phyloP scores from a whole-genome alignment of 2,888 invertebrate genomes.

The Hanleya hanleyi region DNA sequence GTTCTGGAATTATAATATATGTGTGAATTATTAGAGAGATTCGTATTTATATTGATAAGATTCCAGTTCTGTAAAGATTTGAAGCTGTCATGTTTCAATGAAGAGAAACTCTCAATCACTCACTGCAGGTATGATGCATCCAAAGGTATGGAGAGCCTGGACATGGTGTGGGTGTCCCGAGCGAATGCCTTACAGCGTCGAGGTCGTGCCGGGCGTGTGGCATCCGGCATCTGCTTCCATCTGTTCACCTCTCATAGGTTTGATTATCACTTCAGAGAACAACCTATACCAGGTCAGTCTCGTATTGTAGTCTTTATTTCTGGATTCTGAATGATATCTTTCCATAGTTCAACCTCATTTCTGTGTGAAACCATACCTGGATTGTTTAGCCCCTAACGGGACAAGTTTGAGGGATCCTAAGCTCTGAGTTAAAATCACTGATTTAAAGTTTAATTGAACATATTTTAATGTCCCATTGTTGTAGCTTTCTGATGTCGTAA shows the following conservation, averaged over 20 bases:
- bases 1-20: too few relatives aligned
- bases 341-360: not conserved
- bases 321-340: not conserved
- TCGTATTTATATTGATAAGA: too few relatives aligned
- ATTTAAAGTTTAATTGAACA: too few relatives aligned
- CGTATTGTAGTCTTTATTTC: not conserved
- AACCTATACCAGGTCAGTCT: slow-evolving; percentile 72
- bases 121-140: slow-evolving; percentile 67
- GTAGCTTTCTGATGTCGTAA: too few relatives aligned
- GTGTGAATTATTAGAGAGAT: too few relatives aligned
- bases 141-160: slow-evolving; percentile 83
- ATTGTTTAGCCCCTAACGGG: too few relatives aligned
- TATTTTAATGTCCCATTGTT: too few relatives aligned
- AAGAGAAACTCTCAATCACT: too few relatives aligned
- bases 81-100: too few relatives aligned
- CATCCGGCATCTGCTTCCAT: slow-evolving; percentile 89
- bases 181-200: slow-evolving; percentile 90
- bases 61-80: too few relatives aligned
- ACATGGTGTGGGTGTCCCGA: slow-evolving; percentile 85
- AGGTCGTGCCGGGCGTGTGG: slow-evolving; percentile 91
- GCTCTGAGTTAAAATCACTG: too few relatives aligned
- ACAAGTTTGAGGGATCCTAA: too few relatives aligned
- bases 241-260: slow-evolving; percentile 83
- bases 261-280: slow-evolving; percentile 79
- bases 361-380: not conserved